Evolutionary conservation across 2,888 invertebrate species (phyloP), one percentile per base, ranked within the genome.

Genomic region (Lithophane semibrunnea): DNA sequence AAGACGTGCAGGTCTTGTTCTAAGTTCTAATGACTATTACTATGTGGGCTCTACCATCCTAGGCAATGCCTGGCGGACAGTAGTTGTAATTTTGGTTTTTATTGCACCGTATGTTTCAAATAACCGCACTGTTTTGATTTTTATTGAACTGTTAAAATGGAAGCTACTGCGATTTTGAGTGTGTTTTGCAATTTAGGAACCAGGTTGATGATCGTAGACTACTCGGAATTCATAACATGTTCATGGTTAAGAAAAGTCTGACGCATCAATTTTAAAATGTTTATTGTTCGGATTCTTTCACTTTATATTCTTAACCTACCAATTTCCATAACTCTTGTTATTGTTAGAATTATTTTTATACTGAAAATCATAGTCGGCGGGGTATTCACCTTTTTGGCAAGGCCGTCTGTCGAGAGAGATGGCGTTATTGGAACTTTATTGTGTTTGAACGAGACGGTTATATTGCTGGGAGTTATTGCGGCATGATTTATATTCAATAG

Each of bases 331-430:
- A 80, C 83, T 81, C 64, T 70, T 83, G 84, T 88, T 89, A 88
- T 88, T 88, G 87, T 89, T 88, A 83, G 58, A 83, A 85, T 87
- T 88, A 90, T 88, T 88, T 91, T 88, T 84, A 87, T 86, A 80
- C 85, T 76, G 63, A 79, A 85, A 86, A 77, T 88, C 88, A 89
- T 87, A 90, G 84, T 83, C 69, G 75, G 75, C 85, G 82, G 93
- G 92, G 85, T 93, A 86, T 93, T 94, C 90, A 94, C 92, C 94
- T 93, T 90, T 91, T 90, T 83, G 79, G 91, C 93, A 94, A 94
- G 94, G 94, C 93, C 92, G 89, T 82, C 72, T 72, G 81, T 87
- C 54, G 87, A 91, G 47, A 83, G 88, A 90, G 91, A 92, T 29
- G 69, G 80, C 37, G 7, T 69, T 75, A 73, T 72, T 44, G 4